Percentiles rank a stretch among this genome's conserved stretches.
phyloP scores from a whole-genome alignment of 2,113 vertebrate species.

The Dicaeum eximium region DNA sequence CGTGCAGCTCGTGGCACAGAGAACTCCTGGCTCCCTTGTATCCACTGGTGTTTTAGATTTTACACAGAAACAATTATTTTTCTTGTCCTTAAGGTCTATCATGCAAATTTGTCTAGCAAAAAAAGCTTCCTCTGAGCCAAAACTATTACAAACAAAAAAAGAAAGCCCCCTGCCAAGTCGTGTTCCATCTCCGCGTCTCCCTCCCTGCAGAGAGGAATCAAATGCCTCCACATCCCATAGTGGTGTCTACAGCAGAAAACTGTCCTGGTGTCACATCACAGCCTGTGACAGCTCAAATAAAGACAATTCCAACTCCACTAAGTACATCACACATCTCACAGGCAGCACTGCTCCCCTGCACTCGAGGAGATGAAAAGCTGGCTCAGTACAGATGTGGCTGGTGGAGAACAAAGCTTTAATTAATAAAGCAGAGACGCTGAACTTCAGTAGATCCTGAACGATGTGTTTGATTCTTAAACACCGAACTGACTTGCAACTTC shows the following conservation, averaged over 20 bases:
- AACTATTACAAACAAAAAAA: not conserved
- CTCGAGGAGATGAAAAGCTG: not conserved
- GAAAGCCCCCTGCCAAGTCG: not conserved
- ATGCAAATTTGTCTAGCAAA: not conserved
- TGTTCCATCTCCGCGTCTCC: not conserved
- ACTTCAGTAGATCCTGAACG: constrained; percentile 5
- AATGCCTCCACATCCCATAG: not conserved
- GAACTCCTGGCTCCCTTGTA: not conserved
- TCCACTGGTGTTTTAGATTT: not conserved
- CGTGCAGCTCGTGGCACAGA: rapidly evolving
- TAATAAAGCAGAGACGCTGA: not conserved
- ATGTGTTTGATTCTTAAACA: constrained; percentile 41
- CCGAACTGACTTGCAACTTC: not conserved
- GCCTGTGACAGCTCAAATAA: not conserved
- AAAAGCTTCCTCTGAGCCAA: not conserved
- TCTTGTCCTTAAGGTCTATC: not conserved
- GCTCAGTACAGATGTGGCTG: not conserved
- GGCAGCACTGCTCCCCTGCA: not conserved
- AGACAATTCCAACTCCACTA: not conserved
- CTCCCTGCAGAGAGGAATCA: not conserved
- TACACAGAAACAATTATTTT: not conserved
- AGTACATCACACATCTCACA: not conserved
- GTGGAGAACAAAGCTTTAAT: not conserved
- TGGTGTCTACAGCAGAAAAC: not conserved
- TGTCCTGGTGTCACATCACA: not conserved